Percentiles rank a stretch among this genome's conserved stretches.
These are phyloP conservation scores for Camponotus vicinus DNA, from an alignment of 1,140 invertebrate species.

Conservation along the genomic window DNA sequence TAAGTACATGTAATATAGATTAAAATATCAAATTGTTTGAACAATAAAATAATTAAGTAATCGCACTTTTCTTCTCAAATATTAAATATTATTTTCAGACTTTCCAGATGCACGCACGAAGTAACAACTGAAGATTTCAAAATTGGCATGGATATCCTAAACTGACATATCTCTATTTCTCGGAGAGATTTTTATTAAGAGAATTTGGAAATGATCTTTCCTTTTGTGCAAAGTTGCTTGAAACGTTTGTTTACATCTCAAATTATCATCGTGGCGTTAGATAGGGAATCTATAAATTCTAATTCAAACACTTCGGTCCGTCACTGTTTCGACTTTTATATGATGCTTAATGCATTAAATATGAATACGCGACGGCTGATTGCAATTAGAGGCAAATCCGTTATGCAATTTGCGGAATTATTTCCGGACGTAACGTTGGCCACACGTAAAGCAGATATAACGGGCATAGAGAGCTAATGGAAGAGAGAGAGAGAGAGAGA, in stretches of 20 bases:
- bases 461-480: not conserved
- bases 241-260: not conserved
- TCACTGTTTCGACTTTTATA: not conserved
- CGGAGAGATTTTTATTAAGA: too few species aligned
- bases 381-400: conserved; percentile 51
- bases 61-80: not conserved
- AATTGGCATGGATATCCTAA: too few species aligned
- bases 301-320: not conserved
- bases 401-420: conserved; percentile 47
- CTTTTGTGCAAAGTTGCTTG: not conserved
- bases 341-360: not conserved
- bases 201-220: too few species aligned
- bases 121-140: too few species aligned
- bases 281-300: conserved; percentile 1
- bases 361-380: conserved; percentile 7
- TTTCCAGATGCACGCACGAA: too few species aligned
- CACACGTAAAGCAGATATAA: not conserved
- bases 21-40: conserved; percentile 17
- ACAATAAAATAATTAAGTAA: not conserved
- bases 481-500: not conserved
- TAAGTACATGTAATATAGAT: not conserved
- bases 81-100: not conserved
- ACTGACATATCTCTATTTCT: too few species aligned
- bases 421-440: conserved; percentile 36
- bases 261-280: not conserved